A percentile compares a stretch with the other conserved stretches of the same genome.
These are phyloP conservation scores for Akabosia matsudoensis DNA, from an alignment of 1,140 invertebrate genomes.

Conservation along the genomic window DNA sequence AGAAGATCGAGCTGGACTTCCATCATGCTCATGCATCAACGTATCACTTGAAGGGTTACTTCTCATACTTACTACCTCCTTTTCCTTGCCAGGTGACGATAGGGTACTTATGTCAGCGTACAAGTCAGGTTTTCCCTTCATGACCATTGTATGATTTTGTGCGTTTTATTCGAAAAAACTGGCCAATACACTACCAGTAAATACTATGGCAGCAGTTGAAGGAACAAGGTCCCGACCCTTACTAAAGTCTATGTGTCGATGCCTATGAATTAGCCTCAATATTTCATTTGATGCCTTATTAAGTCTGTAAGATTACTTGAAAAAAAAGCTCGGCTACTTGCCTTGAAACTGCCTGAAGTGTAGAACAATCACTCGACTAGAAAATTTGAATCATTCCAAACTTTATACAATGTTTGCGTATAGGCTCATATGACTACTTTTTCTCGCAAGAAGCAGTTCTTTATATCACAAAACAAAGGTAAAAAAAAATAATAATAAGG, in stretches of 20 bases:
- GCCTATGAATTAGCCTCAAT: too few species aligned
- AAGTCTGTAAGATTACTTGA: too few species aligned
- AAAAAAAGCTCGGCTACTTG: background rate
- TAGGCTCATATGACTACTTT: too few species aligned
- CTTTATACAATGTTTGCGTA: background rate
- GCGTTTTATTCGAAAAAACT: background rate
- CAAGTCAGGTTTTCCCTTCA: background rate
- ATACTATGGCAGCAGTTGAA: too few species aligned
- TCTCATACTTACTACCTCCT: too few species aligned
- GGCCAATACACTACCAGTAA: too few species aligned
- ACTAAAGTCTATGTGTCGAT: too few species aligned
- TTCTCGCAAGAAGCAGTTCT: too few species aligned
- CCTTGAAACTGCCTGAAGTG: constrained; percentile 1
- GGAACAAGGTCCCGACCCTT: too few species aligned
- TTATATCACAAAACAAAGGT: constrained; percentile 8
- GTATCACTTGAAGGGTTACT: too few species aligned
- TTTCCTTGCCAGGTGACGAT: too few species aligned
- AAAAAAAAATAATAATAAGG: background rate
- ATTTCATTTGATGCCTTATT: too few species aligned
- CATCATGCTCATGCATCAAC: background rate
- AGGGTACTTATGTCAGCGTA: background rate
- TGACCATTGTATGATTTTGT: background rate
- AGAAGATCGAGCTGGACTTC: background rate
- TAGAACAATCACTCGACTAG: constrained; percentile 5
- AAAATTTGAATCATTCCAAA: background rate